Percentiles rank a stretch among this genome's conserved stretches.
Conservation (phyloP, 2,888 invertebrate genomes). For the Drosophila paranaensis region DNA sequence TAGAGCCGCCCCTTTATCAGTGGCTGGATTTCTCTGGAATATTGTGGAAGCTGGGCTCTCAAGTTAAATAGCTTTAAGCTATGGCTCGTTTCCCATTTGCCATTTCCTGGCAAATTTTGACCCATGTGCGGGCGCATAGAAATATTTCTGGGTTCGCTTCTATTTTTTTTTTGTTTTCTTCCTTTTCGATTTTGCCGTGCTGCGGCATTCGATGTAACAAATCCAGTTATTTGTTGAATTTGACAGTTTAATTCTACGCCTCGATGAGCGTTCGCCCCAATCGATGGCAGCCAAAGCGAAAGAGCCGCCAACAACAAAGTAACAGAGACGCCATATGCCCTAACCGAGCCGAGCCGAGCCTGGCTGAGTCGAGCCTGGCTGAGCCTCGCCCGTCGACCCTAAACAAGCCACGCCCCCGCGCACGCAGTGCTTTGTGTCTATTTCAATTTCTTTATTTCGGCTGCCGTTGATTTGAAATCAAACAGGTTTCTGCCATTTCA, state of each 20-base stretch:
- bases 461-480: constrained; percentile 70
- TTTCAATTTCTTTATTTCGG: constrained; percentile 60
- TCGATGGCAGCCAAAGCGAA: constrained; percentile 32
- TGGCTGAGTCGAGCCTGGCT: background rate
- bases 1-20: constrained; percentile 31
- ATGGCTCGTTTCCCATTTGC: constrained; percentile 16
- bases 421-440: constrained; percentile 60
- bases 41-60: constrained; percentile 1
- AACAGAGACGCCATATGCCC: constrained; percentile 1
- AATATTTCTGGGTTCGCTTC: constrained; percentile 1
- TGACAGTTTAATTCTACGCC: constrained; percentile 83
- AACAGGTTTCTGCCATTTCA: constrained; percentile 63
- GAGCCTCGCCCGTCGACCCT: background rate
- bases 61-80: constrained; percentile 26
- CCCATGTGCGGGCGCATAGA: constrained; percentile 24
- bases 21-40: constrained; percentile 20
- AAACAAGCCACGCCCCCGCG: constrained; percentile 15
- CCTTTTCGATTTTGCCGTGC: constrained; percentile 12
- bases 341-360: constrained; percentile 18
- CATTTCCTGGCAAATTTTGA: constrained; percentile 14
- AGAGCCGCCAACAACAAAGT: too few relatives aligned
- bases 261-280: constrained; percentile 69
- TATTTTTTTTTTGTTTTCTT: background rate
- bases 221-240: constrained; percentile 81
- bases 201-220: constrained; percentile 62